A percentile compares a stretch with the other conserved stretches of the same genome.
Conservation (phyloP, 2,888 invertebrate genomes). For the Lordiphosa fenestrarum region DNA sequence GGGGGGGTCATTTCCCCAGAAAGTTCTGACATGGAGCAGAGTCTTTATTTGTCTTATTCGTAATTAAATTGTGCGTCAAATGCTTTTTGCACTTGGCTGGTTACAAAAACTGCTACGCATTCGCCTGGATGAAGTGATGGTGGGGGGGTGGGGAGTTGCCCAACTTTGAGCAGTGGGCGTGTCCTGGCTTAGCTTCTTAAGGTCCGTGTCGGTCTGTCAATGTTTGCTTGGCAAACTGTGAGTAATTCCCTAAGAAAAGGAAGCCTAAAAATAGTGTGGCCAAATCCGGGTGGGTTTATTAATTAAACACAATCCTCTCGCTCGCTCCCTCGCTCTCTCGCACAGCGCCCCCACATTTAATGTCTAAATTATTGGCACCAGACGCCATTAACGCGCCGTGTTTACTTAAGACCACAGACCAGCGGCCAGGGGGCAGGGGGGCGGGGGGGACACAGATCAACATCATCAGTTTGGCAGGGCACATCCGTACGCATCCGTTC, state of each 20-base stretch:
- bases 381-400: constrained; percentile 50
- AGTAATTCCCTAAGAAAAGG: constrained; percentile 54
- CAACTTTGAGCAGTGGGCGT: constrained; percentile 1
- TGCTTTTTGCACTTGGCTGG: constrained; percentile 59
- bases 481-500: constrained; percentile 5
- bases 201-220: constrained; percentile 47
- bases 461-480: constrained; percentile 9
- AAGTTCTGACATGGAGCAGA: too few relatives aligned
- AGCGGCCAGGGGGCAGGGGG: background rate
- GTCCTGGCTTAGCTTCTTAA: background rate
- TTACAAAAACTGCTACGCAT: constrained; percentile 19
- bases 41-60: constrained; percentile 43
- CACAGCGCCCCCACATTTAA: constrained; percentile 45
- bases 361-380: constrained; percentile 62
- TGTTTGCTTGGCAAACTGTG: constrained; percentile 71
- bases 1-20: too few relatives aligned
- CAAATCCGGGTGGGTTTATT: background rate
- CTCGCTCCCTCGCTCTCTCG: background rate
- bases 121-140: background rate
- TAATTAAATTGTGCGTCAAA: constrained; percentile 73
- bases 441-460: background rate
- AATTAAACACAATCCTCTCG: constrained; percentile 27
- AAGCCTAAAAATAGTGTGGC: constrained; percentile 22
- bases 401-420: constrained; percentile 37
- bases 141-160: constrained; percentile 2